These are phyloP conservation scores for Halesus radiatus DNA, from an alignment of 1,140 invertebrate genomes.

Conservation along the genomic window DNA sequence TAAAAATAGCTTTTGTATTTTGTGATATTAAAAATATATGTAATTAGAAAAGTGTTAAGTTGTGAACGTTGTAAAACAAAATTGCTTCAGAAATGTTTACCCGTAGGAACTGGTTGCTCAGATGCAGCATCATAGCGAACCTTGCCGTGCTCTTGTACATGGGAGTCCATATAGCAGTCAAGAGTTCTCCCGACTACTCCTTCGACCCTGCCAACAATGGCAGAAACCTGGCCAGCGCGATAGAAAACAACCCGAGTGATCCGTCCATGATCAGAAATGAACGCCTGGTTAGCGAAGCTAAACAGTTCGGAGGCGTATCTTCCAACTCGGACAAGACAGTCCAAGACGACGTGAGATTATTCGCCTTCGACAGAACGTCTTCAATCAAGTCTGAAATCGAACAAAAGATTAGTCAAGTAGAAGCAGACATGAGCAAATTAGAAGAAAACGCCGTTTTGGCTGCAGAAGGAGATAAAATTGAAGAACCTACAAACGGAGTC, in stretches of 20 bases:
- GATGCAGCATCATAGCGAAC: slow-evolving; percentile 81
- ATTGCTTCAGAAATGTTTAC: slow-evolving; percentile 63
- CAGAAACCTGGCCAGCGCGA: slow-evolving; percentile 45
- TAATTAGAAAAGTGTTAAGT: neutral
- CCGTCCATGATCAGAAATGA: slow-evolving; percentile 58
- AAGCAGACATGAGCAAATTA: neutral
- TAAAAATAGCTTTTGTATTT: slow-evolving; percentile 3
- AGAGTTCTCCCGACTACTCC: slow-evolving; percentile 45
- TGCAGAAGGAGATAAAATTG: slow-evolving; percentile 59
- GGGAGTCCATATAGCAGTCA: slow-evolving; percentile 70
- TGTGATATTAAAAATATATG: slow-evolving; percentile 36
- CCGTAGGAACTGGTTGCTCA: slow-evolving; percentile 79
- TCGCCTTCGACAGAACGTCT: slow-evolving; percentile 59
- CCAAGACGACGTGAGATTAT: slow-evolving; percentile 57
- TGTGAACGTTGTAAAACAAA: neutral
- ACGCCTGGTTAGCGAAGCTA: slow-evolving; percentile 52
- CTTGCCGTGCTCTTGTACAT: slow-evolving; percentile 79
- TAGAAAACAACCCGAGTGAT: slow-evolving; percentile 61
- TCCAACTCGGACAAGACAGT: slow-evolving; percentile 59
- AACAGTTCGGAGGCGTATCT: slow-evolving; percentile 59
- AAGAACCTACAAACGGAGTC: slow-evolving; percentile 60
- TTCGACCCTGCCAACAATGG: slow-evolving; percentile 43
- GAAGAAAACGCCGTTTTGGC: slow-evolving; percentile 49
- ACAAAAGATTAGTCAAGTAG: too few species aligned
- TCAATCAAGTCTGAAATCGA: slow-evolving; percentile 3